phyloP scores from a whole-genome alignment of 1,140 invertebrate genomes.

The Pristionchus pacificus region DNA sequence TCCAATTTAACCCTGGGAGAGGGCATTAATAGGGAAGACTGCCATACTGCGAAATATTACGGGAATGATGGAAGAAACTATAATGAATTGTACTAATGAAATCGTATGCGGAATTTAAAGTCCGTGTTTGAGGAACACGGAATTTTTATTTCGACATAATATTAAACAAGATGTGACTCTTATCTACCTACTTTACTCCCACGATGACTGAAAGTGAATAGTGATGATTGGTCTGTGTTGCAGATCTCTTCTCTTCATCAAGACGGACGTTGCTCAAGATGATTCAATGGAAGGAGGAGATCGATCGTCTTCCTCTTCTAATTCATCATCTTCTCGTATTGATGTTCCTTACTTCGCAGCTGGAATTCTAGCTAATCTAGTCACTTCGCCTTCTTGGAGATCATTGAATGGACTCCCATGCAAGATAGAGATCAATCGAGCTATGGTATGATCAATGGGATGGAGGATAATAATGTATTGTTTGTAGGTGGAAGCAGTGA shows the following conservation, averaged over 20 bases:
- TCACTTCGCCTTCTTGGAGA: slow-evolving; percentile 61
- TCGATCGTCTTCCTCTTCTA: slow-evolving; percentile 21
- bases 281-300: background rate
- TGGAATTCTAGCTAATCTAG: slow-evolving; percentile 73
- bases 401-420: slow-evolving; percentile 62
- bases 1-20: no score
- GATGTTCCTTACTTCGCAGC: slow-evolving; percentile 79
- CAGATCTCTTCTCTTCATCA: slow-evolving; percentile 14
- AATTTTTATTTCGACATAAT: no score
- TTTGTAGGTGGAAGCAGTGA: slow-evolving; percentile 62
- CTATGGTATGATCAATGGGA: slow-evolving; percentile 60
- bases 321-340: slow-evolving; percentile 66
- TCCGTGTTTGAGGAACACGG: no score
- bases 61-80: no score
- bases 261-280: slow-evolving; percentile 7
- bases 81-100: no score
- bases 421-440: slow-evolving; percentile 63
- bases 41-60: no score
- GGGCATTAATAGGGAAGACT: no score
- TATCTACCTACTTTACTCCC: no score
- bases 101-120: no score
- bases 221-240: no score
- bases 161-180: no score
- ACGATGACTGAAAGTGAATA: no score
- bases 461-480: slow-evolving; percentile 17